Evolutionary conservation across 2,113 vertebrate species (phyloP).

Genomic region (Oreochromis spilurus): DNA sequence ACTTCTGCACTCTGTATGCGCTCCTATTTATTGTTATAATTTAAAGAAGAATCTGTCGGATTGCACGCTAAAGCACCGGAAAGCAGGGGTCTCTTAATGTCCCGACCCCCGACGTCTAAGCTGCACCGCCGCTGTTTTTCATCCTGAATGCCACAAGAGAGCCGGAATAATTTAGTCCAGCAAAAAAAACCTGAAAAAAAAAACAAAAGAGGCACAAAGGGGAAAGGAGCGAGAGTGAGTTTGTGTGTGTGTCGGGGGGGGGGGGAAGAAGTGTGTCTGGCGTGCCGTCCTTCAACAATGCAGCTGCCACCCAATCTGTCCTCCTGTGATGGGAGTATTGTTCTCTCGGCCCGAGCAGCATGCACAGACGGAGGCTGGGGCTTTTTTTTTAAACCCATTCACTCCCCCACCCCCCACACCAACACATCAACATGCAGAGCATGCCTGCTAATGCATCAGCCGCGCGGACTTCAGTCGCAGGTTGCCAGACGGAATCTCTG

Average conservation of each 20-base stretch:
- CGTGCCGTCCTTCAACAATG: conserved; percentile 85
- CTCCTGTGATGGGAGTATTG: conserved; percentile 83
- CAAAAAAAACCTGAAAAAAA: not conserved
- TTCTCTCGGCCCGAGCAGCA: conserved; percentile 75
- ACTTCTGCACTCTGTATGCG: not conserved
- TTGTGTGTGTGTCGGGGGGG: conserved; percentile 54
- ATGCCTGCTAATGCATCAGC: conserved; percentile 71
- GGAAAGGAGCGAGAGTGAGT: conserved; percentile 32
- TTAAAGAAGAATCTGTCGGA: not conserved
- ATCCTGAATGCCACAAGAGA: conserved; percentile 85
- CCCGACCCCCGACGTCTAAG: conserved; percentile 81
- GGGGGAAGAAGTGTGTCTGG: conserved; percentile 85
- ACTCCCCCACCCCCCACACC: conserved; percentile 17
- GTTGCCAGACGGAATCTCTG: conserved; percentile 12
- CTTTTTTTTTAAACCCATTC: conserved; percentile 51
- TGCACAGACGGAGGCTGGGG: conserved; percentile 77
- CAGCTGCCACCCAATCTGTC: conserved; percentile 94
- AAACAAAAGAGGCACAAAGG: conserved; percentile 80
- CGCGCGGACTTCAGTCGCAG: conserved; percentile 50
- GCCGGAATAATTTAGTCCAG: conserved; percentile 85
- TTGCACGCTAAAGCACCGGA: not conserved
- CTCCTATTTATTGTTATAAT: not conserved
- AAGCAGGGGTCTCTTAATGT: conserved; percentile 20
- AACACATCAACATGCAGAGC: conserved; percentile 2
- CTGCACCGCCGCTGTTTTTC: conserved; percentile 80